Percentiles rank a stretch among this genome's conserved stretches.
These are phyloP conservation scores for Galleria mellonella DNA, from an alignment of 1,140 invertebrate genomes.

Conservation along the genomic window DNA sequence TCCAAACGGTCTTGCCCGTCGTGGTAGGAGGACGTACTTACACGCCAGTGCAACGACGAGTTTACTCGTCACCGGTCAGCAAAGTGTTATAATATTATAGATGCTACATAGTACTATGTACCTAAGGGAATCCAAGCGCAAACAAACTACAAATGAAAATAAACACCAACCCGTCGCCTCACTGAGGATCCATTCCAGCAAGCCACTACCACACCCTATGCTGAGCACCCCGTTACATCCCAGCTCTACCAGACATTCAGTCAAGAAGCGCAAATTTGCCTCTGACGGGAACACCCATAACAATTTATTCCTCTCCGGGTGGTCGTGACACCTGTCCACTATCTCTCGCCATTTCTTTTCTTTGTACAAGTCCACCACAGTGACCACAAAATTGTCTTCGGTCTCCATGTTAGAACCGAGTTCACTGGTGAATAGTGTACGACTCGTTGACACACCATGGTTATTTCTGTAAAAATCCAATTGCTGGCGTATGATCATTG, in stretches of 20 bases:
- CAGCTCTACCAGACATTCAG: constrained; percentile 27
- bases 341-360: constrained; percentile 58
- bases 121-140: too few relatives aligned
- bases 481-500: too few relatives aligned
- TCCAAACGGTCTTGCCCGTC: too few relatives aligned
- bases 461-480: too few relatives aligned
- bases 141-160: background rate
- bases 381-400: constrained; percentile 33
- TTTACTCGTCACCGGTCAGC: too few relatives aligned
- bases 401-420: constrained; percentile 10
- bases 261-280: constrained; percentile 55
- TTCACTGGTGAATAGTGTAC: too few relatives aligned
- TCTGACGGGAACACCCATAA: constrained; percentile 68
- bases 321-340: constrained; percentile 41
- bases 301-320: constrained; percentile 52
- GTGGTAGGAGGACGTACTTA: too few relatives aligned
- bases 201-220: constrained; percentile 66
- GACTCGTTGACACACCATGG: background rate
- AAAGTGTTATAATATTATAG: too few relatives aligned
- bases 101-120: too few relatives aligned
- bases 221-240: constrained; percentile 49
- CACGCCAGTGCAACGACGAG: too few relatives aligned
- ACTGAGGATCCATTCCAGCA: constrained; percentile 67
- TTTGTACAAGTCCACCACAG: constrained; percentile 32
- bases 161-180: constrained; percentile 47